Evolutionary conservation across 2,113 vertebrate species (phyloP).

Genomic region (Pygoscelis antarcticus): DNA sequence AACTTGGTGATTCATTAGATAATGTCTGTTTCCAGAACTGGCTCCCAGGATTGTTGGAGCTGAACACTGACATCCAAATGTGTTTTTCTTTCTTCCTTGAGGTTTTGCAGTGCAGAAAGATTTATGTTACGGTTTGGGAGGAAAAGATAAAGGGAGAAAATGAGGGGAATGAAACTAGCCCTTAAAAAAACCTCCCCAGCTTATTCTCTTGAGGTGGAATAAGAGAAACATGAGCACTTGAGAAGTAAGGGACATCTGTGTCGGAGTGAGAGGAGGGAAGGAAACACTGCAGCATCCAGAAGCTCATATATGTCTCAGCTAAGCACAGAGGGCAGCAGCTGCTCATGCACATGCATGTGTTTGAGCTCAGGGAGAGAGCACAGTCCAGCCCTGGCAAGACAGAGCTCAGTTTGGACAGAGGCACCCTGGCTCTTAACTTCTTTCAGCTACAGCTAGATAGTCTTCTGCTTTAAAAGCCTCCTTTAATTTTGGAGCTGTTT

Average conservation of each 20-base stretch:
- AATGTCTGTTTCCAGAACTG: conserved; percentile 15
- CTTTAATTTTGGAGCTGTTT: background rate
- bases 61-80: background rate
- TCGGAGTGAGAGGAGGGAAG: background rate
- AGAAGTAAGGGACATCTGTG: background rate
- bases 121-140: background rate
- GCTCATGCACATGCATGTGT: background rate
- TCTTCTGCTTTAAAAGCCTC: background rate
- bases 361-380: background rate
- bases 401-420: background rate
- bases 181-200: background rate
- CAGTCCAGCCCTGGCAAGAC: background rate
- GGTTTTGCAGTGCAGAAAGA: background rate
- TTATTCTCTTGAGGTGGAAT: background rate
- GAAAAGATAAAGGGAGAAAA: conserved; percentile 4
- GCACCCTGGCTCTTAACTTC: background rate
- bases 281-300: background rate
- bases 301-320: background rate
- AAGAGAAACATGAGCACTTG: background rate
- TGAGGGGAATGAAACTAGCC: background rate
- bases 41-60: conserved; percentile 50
- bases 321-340: background rate
- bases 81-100: conserved; percentile 33
- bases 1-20: conserved; percentile 53
- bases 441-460: background rate